Evolutionary conservation across 2,888 invertebrate genomes (phyloP).

Genomic region (Prosapia bicincta): DNA sequence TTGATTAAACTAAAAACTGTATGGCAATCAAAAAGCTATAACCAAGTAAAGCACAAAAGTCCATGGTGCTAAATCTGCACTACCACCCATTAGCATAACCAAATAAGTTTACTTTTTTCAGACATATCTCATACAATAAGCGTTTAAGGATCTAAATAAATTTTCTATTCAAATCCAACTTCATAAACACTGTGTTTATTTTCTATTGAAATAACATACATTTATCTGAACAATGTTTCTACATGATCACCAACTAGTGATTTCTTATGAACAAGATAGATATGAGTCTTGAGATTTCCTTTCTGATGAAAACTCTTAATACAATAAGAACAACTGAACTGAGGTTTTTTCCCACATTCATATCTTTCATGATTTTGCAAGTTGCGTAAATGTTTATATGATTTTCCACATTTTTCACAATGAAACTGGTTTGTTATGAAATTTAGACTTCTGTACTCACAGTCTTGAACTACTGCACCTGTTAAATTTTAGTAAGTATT

Average conservation of each 20-base stretch:
- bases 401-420: slow-evolving; percentile 36
- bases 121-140: too few relatives aligned
- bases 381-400: slow-evolving; percentile 33
- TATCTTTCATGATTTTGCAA: slow-evolving; percentile 27
- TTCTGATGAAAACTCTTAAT: slow-evolving; percentile 22
- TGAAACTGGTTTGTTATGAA: background rate
- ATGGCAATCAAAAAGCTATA: too few relatives aligned
- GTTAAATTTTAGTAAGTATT: background rate
- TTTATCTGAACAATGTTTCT: background rate
- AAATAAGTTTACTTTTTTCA: too few relatives aligned
- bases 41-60: too few relatives aligned
- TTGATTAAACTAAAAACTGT: too few relatives aligned
- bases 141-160: too few relatives aligned
- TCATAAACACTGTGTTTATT: too few relatives aligned
- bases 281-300: slow-evolving; percentile 29
- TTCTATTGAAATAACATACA: background rate
- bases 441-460: background rate
- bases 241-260: background rate
- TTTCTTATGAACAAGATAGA: slow-evolving; percentile 1
- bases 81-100: too few relatives aligned
- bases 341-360: slow-evolving; percentile 40
- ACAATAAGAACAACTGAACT: slow-evolving; percentile 36
- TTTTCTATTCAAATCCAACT: too few relatives aligned
- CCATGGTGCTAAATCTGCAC: too few relatives aligned
- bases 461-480: background rate